Conservation (phyloP, 30 jellyfish, hydroid and myxozoan species). For the Turritopsis rubra region DNA sequence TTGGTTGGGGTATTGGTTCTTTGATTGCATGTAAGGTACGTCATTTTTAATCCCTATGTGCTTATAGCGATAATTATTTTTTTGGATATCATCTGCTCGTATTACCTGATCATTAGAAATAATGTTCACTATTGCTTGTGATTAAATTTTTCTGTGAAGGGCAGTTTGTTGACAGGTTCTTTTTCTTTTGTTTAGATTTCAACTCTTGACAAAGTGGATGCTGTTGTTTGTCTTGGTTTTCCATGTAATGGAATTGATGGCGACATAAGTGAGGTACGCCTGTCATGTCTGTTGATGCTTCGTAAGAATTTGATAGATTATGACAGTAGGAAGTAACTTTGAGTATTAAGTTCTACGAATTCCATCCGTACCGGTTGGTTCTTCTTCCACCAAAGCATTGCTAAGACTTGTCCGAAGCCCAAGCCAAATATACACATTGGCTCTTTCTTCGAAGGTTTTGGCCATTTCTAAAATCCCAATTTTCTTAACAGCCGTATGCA, state of each 20-base stretch:
- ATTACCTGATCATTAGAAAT: neutral
- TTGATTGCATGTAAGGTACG: slow-evolving; percentile 80
- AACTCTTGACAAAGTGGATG: slow-evolving; percentile 60
- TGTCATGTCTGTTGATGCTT: too few relatives aligned
- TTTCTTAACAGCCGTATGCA: too few relatives aligned
- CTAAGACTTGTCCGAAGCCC: too few relatives aligned
- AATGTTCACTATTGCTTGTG: neutral
- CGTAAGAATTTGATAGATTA: neutral
- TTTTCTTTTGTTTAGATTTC: slow-evolving; percentile 44
- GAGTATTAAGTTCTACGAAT: neutral
- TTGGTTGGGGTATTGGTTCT: slow-evolving; percentile 97
- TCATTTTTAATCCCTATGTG: neutral
- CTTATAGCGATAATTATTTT: too few relatives aligned
- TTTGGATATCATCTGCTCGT: neutral
- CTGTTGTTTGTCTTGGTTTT: slow-evolving; percentile 84
- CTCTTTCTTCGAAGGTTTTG: too few relatives aligned
- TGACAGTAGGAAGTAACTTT: neutral
- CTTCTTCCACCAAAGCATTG: neutral
- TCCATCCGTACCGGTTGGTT: neutral
- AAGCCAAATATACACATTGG: too few relatives aligned
- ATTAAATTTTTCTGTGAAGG: neutral
- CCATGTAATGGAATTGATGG: slow-evolving; percentile 76
- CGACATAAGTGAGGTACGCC: neutral
- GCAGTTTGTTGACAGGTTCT: neutral
- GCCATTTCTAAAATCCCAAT: too few relatives aligned